Evolutionary conservation across 2,113 vertebrate species (phyloP), one percentile per base, ranked within the genome.

Genomic region (Ageneiosus marmoratus): DNA sequence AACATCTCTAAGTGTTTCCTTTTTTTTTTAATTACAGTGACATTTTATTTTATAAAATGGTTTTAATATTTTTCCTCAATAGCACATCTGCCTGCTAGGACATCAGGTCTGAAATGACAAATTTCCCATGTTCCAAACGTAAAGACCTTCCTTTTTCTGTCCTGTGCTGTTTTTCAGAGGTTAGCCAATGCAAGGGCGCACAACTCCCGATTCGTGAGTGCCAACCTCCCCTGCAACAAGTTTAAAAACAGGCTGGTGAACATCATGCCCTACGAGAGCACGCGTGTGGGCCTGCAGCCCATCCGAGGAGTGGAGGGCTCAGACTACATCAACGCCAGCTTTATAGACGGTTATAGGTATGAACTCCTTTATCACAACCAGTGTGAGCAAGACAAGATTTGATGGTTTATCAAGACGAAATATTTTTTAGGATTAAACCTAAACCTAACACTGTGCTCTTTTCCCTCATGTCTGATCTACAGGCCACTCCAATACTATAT

Each of bases 231-330:
- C 82, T 99, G 98, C 96, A 99, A 99, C 95, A 99, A 99, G 95
- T 99, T 99, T 93, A 99, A 99, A 94, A 99, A 99, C 92, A 96
- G 97, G 89, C 95, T 99, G 93, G 98, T 99, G 92, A 99, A 99
- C 93, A 99, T 99, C 93, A 99, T 99, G 98, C 98, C 98, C 91
- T 99, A 98, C 87, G 98, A 99, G 90, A 97, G 95, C 91, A 99
- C 98, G 29, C 96, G 98, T 15, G 97, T 99, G 74, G 95, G 95
- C 88, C 94, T 99, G 91, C 98, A 99, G 93, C 98, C 97, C 82
- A 99, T 99, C 91, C 94, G 98, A 90, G 98, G 97, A 75, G 97
- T 99, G 44, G 98, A 99, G 90, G 98, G 98, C 18, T 99, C 98
- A 32, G 97, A 99, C 91, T 99, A 99, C 80, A 96, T 99, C 92